phyloP scores from a whole-genome alignment of 2,113 vertebrate species.

The Tachysurus vachellii region DNA sequence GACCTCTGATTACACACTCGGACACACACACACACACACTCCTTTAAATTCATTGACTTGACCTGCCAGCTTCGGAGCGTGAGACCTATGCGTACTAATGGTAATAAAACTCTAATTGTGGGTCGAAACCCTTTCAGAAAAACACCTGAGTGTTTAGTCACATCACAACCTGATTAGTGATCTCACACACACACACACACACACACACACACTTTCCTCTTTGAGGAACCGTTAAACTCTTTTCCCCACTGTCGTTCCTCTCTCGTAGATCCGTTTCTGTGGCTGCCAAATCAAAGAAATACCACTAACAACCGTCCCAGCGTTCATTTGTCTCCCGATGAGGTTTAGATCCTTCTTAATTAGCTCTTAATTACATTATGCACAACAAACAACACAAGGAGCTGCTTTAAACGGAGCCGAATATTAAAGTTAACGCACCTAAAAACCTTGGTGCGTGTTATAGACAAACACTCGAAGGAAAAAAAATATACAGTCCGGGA shows the following conservation, averaged over 20 bases:
- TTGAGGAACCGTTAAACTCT: not conserved
- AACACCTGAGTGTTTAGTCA: constrained; percentile 12
- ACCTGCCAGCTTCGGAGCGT: not conserved
- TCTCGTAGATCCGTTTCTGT: not conserved
- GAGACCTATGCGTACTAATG: not conserved
- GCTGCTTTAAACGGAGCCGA: constrained; percentile 3
- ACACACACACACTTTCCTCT: not conserved
- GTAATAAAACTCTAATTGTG: constrained; percentile 35
- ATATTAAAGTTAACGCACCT: not conserved
- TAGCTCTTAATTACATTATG: constrained; percentile 27
- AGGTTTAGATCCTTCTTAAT: constrained; percentile 24
- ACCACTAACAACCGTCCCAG: not conserved
- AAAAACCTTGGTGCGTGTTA: not conserved
- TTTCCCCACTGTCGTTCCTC: not conserved
- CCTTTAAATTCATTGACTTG: not conserved
- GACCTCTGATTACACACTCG: constrained; percentile 36
- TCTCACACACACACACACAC: not conserved
- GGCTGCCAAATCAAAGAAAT: constrained; percentile 30
- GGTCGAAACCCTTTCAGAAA: not conserved
- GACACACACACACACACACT: constrained; percentile 13
- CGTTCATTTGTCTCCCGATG: not conserved
- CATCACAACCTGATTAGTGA: not conserved
- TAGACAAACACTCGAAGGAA: not conserved
- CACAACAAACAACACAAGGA: constrained; percentile 10
- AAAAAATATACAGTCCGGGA: not conserved